These are phyloP conservation scores for Shinisaurus crocodilurus DNA, from an alignment of 2,113 vertebrate species.

Conservation along the genomic window DNA sequence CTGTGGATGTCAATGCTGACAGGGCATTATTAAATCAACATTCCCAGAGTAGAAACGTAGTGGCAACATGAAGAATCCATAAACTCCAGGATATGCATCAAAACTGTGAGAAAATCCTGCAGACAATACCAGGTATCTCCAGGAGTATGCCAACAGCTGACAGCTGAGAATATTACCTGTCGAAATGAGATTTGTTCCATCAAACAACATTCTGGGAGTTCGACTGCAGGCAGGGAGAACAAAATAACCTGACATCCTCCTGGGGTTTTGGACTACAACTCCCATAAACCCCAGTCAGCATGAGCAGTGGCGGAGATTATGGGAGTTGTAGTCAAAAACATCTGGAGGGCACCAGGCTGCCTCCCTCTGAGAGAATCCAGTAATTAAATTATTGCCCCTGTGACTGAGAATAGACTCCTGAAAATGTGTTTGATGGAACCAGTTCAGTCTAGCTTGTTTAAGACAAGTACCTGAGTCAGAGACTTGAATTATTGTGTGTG, in stretches of 20 bases:
- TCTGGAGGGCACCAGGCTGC: too few species aligned
- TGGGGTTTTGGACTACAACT: too few species aligned
- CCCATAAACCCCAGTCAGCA: too few species aligned
- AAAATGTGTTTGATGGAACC: neutral
- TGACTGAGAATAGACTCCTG: neutral
- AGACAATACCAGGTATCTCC: neutral
- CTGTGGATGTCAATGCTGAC: neutral
- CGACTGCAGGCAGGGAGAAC: neutral
- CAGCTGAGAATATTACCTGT: neutral
- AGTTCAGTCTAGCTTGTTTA: neutral
- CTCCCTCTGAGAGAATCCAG: neutral
- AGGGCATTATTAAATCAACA: conserved; percentile 1
- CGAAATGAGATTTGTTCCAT: neutral
- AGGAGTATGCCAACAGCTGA: neutral
- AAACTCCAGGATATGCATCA: neutral
- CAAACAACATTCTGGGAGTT: neutral
- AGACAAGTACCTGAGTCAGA: neutral
- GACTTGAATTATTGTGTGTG: too few species aligned
- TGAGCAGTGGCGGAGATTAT: too few species aligned
- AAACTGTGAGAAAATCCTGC: neutral
- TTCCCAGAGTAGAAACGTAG: conserved; percentile 5
- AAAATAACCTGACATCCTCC: too few species aligned
- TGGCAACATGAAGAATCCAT: neutral
- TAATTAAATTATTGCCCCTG: neutral
- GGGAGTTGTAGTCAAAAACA: too few species aligned